Conservation (phyloP, 2,888 invertebrate species). For the Megalurothrips usitatus region DNA sequence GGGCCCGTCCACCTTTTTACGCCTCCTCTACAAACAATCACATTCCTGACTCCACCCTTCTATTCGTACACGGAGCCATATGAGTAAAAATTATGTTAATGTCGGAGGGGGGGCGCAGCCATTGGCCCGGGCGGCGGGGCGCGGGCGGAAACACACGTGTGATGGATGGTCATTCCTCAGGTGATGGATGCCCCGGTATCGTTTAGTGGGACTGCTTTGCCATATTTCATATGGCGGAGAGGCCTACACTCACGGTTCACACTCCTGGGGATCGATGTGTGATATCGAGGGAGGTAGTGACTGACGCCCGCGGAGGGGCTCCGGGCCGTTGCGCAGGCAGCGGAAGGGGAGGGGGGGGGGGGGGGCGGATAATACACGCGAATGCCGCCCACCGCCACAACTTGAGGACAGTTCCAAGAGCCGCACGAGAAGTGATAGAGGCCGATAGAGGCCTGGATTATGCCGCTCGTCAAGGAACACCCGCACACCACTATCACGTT, state of each 20-base stretch:
- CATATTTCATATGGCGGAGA: not conserved
- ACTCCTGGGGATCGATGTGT: not conserved
- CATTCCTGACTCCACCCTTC: not conserved
- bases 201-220: conserved; percentile 11
- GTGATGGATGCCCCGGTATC: conserved; percentile 7
- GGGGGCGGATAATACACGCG: not conserved
- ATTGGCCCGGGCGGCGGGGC: not conserved
- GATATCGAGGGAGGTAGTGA: conserved; percentile 1
- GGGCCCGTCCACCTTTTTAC: not conserved
- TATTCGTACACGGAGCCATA: not conserved
- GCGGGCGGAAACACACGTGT: conserved; percentile 3
- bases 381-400: too few relatives aligned
- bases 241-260: not conserved
- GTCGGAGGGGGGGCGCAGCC: not conserved
- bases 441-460: too few relatives aligned
- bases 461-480: not conserved
- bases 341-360: not conserved
- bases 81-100: conserved; percentile 25
- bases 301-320: not conserved
- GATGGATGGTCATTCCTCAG: conserved; percentile 14
- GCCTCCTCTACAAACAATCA: conserved; percentile 21
- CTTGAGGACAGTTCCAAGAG: too few relatives aligned
- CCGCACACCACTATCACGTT: not conserved
- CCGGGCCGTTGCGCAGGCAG: not conserved
- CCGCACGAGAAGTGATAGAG: too few relatives aligned